Evolutionary conservation across 2,888 invertebrate species (phyloP), one percentile per base, ranked within the genome.

Genomic region (Caenorhabditis wallacei): DNA sequence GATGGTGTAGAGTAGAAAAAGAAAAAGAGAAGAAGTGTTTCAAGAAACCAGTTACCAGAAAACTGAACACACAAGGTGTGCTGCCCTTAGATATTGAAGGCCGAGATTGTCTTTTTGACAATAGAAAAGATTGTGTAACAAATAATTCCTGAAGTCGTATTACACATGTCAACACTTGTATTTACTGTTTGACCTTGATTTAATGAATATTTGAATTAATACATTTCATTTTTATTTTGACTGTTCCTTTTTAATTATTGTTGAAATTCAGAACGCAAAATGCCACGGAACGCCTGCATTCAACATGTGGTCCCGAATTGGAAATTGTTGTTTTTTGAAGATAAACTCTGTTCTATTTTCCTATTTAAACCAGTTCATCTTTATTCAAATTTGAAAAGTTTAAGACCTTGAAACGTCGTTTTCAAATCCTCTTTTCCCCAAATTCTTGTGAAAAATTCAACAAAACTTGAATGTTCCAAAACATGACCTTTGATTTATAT

Each of bases 1-100:
- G 66, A 20, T 22, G 24, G 40, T 54, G 18, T 37, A 8, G 26
- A 61, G 57, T 40, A 13, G 37, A 22, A 61, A 61, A 61, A 64
- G 35, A 26, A 64, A 35, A 64, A 40, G 20, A 69, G 56, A 69
- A 24, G 16, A 48, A 57, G 56, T 37, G 74, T 64, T 74, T 74
- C 74, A 56, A 74, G 74, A 74, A 74, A 74, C 74, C 74, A 74
- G 74, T 74, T 74, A n/a, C n/a, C n/a, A 56, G 37, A 64, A 48
- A 72, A 63, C 72, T 72, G 72, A 72, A 74, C 64, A 74, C 57
- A 13, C 35, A 24, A 24, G 26, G 20, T 30, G 66, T 66, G 66
- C 66, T 40, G 64, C 54, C 56, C 64, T 64, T 46, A 74, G 64
- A 74, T 64, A 46, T 74, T 37, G 53, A 66, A 66, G 66, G 66